A percentile compares a stretch with the other conserved stretches of the same genome.
Evolutionary conservation across 2,797 vertebrate genomes (phyloP).

Genomic region (Melanotaenia pygmaea): DNA sequence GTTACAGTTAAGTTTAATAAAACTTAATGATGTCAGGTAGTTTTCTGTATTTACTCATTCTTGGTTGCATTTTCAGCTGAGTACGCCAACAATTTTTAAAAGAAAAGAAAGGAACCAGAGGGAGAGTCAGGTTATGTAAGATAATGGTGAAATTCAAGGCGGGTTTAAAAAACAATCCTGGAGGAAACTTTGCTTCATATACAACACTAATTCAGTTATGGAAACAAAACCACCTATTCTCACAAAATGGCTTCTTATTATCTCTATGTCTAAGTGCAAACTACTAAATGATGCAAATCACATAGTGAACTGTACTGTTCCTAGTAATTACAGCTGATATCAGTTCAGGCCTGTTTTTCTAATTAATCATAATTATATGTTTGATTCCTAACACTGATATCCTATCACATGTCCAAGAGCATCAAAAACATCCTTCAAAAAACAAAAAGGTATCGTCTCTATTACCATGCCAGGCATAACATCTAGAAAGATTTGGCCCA

Average conservation of each 20-base stretch:
- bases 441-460: constrained; percentile 28
- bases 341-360: constrained; percentile 52
- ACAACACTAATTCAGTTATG: not conserved
- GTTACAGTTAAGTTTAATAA: no score
- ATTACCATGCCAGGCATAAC: constrained; percentile 21
- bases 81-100: no score
- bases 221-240: not conserved
- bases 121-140: no score
- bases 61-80: no score
- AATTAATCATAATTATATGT: constrained; percentile 32
- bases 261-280: constrained; percentile 20
- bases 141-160: no score
- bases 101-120: no score
- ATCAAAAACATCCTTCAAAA: constrained; percentile 27
- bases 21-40: no score
- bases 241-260: constrained; percentile 17
- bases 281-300: constrained; percentile 25
- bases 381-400: constrained; percentile 36
- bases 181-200: not conserved
- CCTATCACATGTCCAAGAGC: constrained; percentile 46
- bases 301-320: constrained; percentile 55
- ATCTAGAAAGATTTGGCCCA: constrained; percentile 17
- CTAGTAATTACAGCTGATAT: constrained; percentile 41
- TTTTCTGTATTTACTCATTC: no score
- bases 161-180: no score